A percentile compares a stretch with the other conserved stretches of the same genome.
These are phyloP conservation scores for Rhyacichthys aspro DNA, from an alignment of 2,797 vertebrate genomes.

Conservation along the genomic window DNA sequence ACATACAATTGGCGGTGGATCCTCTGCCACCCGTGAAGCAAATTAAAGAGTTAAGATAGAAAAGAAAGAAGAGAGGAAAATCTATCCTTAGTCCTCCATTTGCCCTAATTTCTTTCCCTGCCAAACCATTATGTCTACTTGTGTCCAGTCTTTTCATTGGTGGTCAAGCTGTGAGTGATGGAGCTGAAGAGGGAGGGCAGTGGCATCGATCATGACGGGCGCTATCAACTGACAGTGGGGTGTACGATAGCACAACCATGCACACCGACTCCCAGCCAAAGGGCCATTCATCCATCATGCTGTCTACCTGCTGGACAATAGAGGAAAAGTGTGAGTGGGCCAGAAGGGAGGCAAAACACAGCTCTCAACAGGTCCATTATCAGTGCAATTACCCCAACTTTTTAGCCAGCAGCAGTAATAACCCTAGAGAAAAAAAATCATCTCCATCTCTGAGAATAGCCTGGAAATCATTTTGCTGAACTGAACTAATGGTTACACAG, in stretches of 20 bases:
- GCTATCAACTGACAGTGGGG: slow-evolving; percentile 48
- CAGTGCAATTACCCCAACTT: slow-evolving; percentile 51
- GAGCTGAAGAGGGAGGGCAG: slow-evolving; percentile 42
- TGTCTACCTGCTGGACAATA: slow-evolving; percentile 66
- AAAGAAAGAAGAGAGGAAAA: slow-evolving; percentile 49
- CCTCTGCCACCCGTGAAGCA: slow-evolving; percentile 64
- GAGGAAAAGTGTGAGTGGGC: slow-evolving; percentile 47
- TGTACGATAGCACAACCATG: slow-evolving; percentile 44
- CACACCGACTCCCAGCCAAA: slow-evolving; percentile 33
- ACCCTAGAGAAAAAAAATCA: slow-evolving; percentile 46
- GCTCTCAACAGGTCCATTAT: slow-evolving; percentile 67
- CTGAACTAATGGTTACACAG: slow-evolving; percentile 50
- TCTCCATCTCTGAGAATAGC: slow-evolving; percentile 53
- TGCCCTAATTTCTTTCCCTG: slow-evolving; percentile 49
- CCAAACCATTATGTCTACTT: slow-evolving; percentile 59
- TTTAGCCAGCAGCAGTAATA: slow-evolving; percentile 36
- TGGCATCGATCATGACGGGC: slow-evolving; percentile 67
- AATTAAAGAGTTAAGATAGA: slow-evolving; percentile 63
- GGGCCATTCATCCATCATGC: slow-evolving; percentile 61
- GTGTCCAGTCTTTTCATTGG: slow-evolving; percentile 62
- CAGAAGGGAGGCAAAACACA: slow-evolving; percentile 36
- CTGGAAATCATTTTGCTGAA: slow-evolving; percentile 61
- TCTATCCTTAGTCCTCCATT: slow-evolving; percentile 53
- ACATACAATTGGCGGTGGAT: slow-evolving; percentile 52
- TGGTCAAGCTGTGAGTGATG: slow-evolving; percentile 63